Percentiles rank a stretch among this genome's conserved stretches.
Evolutionary conservation across 2,113 vertebrate species (phyloP).

Genomic region (Mus musculus): GRCm39 chr17:52415001-52415500

Average conservation of each 20-base stretch:
- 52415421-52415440: neutral
- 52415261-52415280: neutral
- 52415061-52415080: neutral
- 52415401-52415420: neutral
- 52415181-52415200: neutral
- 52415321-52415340: neutral
- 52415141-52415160: neutral
- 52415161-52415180: neutral
- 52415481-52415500: neutral
- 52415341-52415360: neutral
- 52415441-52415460: neutral
- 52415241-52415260: neutral
- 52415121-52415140: neutral
- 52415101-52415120: neutral
- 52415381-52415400: neutral
- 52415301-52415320: neutral
- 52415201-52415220: neutral
- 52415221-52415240: neutral
- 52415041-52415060: neutral
- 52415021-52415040: neutral
- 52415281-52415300: neutral
- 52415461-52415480: neutral
- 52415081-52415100: neutral
- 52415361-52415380: neutral
- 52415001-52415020: neutral